Conservation (phyloP, 1,140 invertebrate species). For the Cydia amplana region DNA sequence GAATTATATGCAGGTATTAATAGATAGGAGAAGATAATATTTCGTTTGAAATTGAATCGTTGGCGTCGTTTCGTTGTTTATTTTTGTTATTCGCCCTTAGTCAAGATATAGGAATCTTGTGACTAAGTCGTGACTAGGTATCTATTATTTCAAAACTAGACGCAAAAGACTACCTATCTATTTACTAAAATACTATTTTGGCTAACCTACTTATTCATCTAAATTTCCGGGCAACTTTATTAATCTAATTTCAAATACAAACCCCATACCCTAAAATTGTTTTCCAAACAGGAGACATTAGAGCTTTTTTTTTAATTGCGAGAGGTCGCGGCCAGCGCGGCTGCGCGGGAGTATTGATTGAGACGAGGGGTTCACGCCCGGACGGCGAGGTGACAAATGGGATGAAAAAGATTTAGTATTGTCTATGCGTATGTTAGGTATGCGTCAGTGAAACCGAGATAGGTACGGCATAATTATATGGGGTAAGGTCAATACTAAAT, state of each 20-base stretch:
- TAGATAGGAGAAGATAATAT: too few species aligned
- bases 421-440: neutral
- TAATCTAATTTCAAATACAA: neutral
- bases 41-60: too few species aligned
- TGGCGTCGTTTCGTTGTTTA: too few species aligned
- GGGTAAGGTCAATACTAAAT: neutral
- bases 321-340: neutral
- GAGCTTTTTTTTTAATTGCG: slow-evolving; percentile 16
- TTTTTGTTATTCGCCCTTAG: too few species aligned
- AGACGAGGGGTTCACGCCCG: slow-evolving; percentile 27
- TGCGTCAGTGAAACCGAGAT: neutral
- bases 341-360: slow-evolving; percentile 24
- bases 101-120: too few species aligned
- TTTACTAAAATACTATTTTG: too few species aligned
- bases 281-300: neutral
- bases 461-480: too few species aligned
- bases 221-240: neutral
- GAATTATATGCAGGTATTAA: too few species aligned
- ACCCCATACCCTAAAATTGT: neutral
- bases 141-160: too few species aligned
- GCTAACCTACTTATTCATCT: neutral
- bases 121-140: too few species aligned
- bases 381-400: slow-evolving; percentile 22
- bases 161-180: too few species aligned
- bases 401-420: slow-evolving; percentile 23